phyloP scores from a whole-genome alignment of 2,113 vertebrate species.

The Oncorhynchus tshawytscha region DNA sequence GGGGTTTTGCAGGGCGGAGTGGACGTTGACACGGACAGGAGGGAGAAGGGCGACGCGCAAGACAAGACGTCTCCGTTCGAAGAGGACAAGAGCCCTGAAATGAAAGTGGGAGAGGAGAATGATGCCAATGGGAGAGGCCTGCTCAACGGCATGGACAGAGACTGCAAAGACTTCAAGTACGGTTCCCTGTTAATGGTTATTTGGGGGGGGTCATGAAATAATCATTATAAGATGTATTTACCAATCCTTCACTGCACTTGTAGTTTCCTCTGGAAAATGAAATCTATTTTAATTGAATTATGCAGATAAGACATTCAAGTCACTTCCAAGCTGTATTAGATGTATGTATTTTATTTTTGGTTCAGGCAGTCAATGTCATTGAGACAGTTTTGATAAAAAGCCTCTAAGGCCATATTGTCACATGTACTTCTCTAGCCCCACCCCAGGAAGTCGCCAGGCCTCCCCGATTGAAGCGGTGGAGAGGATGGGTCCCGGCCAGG shows the following conservation, averaged over 20 bases:
- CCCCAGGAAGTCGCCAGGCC: slow-evolving; percentile 93
- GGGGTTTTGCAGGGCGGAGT: slow-evolving; percentile 78
- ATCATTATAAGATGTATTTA: too few species aligned
- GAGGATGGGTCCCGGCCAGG: slow-evolving; percentile 85
- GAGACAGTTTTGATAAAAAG: too few species aligned
- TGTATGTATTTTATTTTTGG: too few species aligned
- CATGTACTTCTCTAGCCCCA: slow-evolving; percentile 74
- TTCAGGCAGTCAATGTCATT: too few species aligned
- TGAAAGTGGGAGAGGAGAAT: slow-evolving; percentile 88
- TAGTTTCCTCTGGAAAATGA: too few species aligned
- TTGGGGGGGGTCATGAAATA: too few species aligned
- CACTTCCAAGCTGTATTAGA: too few species aligned
- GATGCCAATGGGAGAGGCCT: slow-evolving; percentile 93
- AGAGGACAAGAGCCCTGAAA: slow-evolving; percentile 93
- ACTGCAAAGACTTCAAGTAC: slow-evolving; percentile 99
- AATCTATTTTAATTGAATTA: too few species aligned
- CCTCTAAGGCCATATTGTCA: too few species aligned
- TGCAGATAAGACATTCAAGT: too few species aligned
- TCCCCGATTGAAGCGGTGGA: slow-evolving; percentile 96
- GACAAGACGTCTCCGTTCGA: slow-evolving; percentile 93
- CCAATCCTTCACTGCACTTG: too few species aligned
- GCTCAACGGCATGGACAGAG: slow-evolving; percentile 95
- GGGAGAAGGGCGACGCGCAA: slow-evolving; percentile 90
- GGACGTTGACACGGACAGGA: slow-evolving; percentile 89
- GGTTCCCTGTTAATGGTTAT: background rate